A percentile compares a stretch with the other conserved stretches of the same genome.
Evolutionary conservation across 2,113 vertebrate species (phyloP).

Genomic region (Phrynocephalus versicolor): DNA sequence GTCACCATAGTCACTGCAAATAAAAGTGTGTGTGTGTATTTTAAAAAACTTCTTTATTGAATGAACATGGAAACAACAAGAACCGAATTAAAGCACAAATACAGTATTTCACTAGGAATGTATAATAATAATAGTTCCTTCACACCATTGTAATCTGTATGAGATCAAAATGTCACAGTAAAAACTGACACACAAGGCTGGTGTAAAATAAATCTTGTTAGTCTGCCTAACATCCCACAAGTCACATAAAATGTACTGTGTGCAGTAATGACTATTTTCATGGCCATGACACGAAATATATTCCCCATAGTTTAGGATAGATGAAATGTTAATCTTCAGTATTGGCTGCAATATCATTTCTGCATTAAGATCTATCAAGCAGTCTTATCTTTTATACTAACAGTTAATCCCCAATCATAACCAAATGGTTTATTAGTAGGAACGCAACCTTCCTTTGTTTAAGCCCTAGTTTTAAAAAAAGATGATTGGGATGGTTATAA

Average conservation of each 20-base stretch:
- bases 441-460: background rate
- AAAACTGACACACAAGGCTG: too few relatives aligned
- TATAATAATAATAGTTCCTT: too few relatives aligned
- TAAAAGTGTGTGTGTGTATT: too few relatives aligned
- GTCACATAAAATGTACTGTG: background rate
- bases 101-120: too few relatives aligned
- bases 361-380: conserved; percentile 17
- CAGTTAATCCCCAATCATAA: conserved; percentile 14
- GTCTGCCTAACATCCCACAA: too few relatives aligned
- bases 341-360: conserved; percentile 13
- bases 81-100: too few relatives aligned
- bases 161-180: too few relatives aligned
- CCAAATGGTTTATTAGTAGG: conserved; percentile 30
- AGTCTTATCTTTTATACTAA: background rate
- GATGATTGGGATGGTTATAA: background rate
- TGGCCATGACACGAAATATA: background rate
- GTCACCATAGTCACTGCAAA: too few relatives aligned
- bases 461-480: background rate
- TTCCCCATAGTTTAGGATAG: background rate
- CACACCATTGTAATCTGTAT: too few relatives aligned
- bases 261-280: background rate
- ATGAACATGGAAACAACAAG: too few relatives aligned
- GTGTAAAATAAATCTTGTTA: too few relatives aligned
- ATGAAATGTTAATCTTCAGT: background rate
- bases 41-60: too few relatives aligned